Percentiles rank a stretch among this genome's conserved stretches.
phyloP scores from a whole-genome alignment of 1,140 invertebrate genomes.

The Listronotus bonariensis region DNA sequence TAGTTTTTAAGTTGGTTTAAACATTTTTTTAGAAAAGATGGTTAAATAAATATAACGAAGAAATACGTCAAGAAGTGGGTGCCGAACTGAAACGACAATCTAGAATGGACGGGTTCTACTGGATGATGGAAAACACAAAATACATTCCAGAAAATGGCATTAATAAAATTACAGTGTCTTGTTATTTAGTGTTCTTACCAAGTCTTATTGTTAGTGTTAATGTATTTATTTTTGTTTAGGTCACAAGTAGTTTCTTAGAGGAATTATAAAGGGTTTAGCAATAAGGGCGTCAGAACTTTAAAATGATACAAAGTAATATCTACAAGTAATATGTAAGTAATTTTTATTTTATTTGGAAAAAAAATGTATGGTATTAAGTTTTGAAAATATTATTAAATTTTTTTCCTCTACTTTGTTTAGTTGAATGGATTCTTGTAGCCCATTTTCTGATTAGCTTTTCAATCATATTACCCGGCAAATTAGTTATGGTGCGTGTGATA shows the following conservation, averaged over 20 bases:
- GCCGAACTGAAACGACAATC: slow-evolving; percentile 70
- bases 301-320: too few species aligned
- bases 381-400: not conserved
- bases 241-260: not conserved
- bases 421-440: too few species aligned
- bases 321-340: too few species aligned
- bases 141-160: slow-evolving; percentile 63
- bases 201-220: not conserved
- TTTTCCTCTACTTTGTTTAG: too few species aligned
- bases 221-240: slow-evolving; percentile 1
- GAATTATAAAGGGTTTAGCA: too few species aligned
- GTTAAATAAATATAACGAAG: slow-evolving; percentile 78
- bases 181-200: not conserved
- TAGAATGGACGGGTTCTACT: slow-evolving; percentile 71
- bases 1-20: slow-evolving; percentile 8
- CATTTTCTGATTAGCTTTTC: too few species aligned
- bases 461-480: too few species aligned
- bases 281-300: too few species aligned
- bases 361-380: too few species aligned
- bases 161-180: slow-evolving; percentile 1
- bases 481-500: too few species aligned
- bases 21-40: slow-evolving; percentile 67
- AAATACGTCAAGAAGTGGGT: slow-evolving; percentile 71
- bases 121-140: slow-evolving; percentile 80
- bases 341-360: too few species aligned